A percentile compares a stretch with the other conserved stretches of the same genome.
These are phyloP conservation scores for Scaptomyza parva DNA, from an alignment of 2,888 invertebrate species.

Conservation along the genomic window DNA sequence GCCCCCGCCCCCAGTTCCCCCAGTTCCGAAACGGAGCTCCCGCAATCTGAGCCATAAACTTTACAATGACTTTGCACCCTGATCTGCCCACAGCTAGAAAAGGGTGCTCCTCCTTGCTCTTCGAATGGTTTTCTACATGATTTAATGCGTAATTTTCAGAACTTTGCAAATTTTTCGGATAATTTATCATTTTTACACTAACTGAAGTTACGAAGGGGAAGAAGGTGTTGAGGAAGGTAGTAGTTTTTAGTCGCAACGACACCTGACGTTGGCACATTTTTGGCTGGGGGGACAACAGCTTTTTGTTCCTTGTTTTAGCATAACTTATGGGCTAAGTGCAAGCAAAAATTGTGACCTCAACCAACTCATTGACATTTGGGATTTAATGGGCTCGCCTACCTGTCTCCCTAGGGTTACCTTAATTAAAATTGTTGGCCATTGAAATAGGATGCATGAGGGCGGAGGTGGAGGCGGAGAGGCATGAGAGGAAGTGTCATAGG, in stretches of 20 bases:
- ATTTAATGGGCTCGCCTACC: constrained; percentile 42
- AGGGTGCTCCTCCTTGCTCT: constrained; percentile 22
- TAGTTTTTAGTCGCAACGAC: constrained; percentile 53
- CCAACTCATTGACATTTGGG: constrained; percentile 74
- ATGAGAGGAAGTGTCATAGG: constrained; percentile 7
- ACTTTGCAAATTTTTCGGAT: constrained; percentile 75
- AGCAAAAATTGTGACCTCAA: constrained; percentile 70
- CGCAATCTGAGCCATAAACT: constrained; percentile 68
- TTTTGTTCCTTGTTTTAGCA: neutral
- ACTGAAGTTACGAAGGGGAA: neutral
- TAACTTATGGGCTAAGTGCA: constrained; percentile 53
- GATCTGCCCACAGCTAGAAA: constrained; percentile 5
- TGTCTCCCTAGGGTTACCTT: constrained; percentile 46
- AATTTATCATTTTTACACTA: constrained; percentile 75
- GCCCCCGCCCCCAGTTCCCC: too few species aligned
- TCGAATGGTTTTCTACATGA: constrained; percentile 66
- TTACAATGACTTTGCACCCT: constrained; percentile 71
- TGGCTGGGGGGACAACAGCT: neutral
- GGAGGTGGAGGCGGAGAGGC: too few species aligned
- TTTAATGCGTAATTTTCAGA: constrained; percentile 79
- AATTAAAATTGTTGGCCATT: constrained; percentile 69
- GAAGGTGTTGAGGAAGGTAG: neutral
- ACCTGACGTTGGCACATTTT: constrained; percentile 65
- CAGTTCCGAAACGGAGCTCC: neutral
- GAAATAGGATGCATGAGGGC: constrained; percentile 33